Evolutionary conservation across 2,888 invertebrate genomes (phyloP), one percentile per base, ranked within the genome.

Genomic region (Ennomos quercinarius): DNA sequence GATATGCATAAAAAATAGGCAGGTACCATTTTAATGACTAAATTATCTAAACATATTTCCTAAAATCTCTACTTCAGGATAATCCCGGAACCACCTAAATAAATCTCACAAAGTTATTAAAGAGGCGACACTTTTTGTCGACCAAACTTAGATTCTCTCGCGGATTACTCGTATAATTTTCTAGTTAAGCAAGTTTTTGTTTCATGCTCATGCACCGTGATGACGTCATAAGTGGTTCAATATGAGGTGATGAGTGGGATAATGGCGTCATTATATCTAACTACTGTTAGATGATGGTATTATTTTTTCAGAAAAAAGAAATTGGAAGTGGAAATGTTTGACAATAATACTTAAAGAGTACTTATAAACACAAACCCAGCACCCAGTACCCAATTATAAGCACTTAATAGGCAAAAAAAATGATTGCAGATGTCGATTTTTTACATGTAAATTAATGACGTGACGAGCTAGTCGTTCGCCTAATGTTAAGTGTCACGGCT

Each of bases 111-210:
- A 66, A 63, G 45, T 63, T 63, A 50, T 59, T 50, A 62, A 60
- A 61, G 53, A 61, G 57, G 42, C 57, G 53, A 57, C 53, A 43
- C 43, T 41, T 63, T 61, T 64, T 64, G 61, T 54, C 39, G 38
- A 49, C 17, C 35, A 57, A 68, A 69, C 60, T 69, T 64, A 57
- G 59, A 67, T 64, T 67, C 63, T 59, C 54, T 65, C 41, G 51
- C 35, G 49, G 60, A 63, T 62, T 60, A 66, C 48, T 64, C 52
- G 62, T 62, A 65, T 65, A 65, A 69, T 69, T 67, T 69, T 64
- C 67, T 64, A 60, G 63, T 68, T 66, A 61, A 40, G 57, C 38
- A 49, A 59, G 61, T 57, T 63, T 47, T 53, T 61, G 55, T 59
- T 37, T 36, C 40, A 36, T 12, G 50, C 41, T 10, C 10, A 12